A percentile compares a stretch with the other conserved stretches of the same genome.
Conservation (phyloP, 2,113 vertebrate species). For the Speoplatyrhinus poulsoni region DNA sequence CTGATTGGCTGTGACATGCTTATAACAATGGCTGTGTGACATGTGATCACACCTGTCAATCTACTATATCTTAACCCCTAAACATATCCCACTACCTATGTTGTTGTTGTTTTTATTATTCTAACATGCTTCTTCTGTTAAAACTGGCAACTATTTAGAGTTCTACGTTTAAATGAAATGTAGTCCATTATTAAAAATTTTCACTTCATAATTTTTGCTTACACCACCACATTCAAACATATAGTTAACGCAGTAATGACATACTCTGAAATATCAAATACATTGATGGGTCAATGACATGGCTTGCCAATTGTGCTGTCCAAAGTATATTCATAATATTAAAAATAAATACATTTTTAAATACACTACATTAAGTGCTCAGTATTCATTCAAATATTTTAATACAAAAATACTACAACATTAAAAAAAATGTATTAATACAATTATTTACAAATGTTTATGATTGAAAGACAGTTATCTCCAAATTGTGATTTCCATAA, state of each 20-base stretch:
- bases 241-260: too few relatives aligned
- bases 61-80: conserved; percentile 39
- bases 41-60: conserved; percentile 66
- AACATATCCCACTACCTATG: conserved; percentile 39
- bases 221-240: too few relatives aligned
- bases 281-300: not conserved
- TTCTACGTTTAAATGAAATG: too few relatives aligned
- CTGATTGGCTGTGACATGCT: conserved; percentile 68
- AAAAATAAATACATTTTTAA: not conserved
- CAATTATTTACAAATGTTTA: too few relatives aligned
- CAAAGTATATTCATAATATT: conserved; percentile 15
- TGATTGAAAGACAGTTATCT: too few relatives aligned
- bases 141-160: too few relatives aligned
- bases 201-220: too few relatives aligned
- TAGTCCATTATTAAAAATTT: too few relatives aligned
- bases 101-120: conserved; percentile 33
- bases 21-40: conserved; percentile 37
- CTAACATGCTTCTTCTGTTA: conserved; percentile 7
- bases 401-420: conserved; percentile 10
- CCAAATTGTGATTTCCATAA: too few relatives aligned
- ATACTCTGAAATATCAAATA: too few relatives aligned
- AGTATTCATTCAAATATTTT: not conserved
- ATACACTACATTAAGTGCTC: conserved; percentile 5
- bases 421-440: not conserved
- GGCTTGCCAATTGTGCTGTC: conserved; percentile 1